phyloP scores from a whole-genome alignment of 1,140 invertebrate genomes.

The Brachionus angularis region DNA sequence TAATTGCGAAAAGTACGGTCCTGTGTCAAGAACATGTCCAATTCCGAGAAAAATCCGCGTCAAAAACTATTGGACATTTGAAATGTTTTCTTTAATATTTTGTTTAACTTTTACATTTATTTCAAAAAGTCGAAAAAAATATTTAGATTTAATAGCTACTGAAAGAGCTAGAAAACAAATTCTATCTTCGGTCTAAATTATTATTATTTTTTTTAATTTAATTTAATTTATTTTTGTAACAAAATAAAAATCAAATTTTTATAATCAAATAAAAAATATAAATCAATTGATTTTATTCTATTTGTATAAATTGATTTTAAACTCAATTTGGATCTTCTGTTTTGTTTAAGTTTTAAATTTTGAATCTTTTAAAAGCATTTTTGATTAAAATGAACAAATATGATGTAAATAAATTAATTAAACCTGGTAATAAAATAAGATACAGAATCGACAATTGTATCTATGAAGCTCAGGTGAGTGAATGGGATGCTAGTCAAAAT shows the following conservation, averaged over 20 bases:
- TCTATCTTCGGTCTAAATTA: conserved; percentile 17
- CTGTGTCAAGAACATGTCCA: conserved; percentile 20
- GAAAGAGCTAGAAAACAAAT: conserved; percentile 36
- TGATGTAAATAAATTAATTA: no score
- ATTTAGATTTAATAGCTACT: conserved; percentile 12
- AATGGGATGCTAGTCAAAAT: no score
- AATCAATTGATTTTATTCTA: no score
- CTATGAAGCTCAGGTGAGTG: no score
- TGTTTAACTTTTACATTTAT: conserved; percentile 12
- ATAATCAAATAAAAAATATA: no score
- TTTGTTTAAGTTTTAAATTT: no score
- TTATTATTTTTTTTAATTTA: background rate
- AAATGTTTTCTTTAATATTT: conserved; percentile 3
- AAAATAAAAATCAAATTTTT: background rate
- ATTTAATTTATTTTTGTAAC: background rate
- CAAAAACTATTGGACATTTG: conserved; percentile 35
- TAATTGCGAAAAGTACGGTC: conserved; percentile 22
- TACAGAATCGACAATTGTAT: no score
- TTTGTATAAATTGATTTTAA: no score
- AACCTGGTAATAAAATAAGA: no score
- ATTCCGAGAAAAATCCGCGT: background rate
- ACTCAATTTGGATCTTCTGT: no score
- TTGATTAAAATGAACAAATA: no score
- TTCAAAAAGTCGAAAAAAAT: background rate
- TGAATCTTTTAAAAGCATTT: no score